Percentiles rank a stretch among this genome's conserved stretches.
Evolutionary conservation across 1,140 invertebrate genomes (phyloP).

Genomic region (Frieseomelitta varia): DNA sequence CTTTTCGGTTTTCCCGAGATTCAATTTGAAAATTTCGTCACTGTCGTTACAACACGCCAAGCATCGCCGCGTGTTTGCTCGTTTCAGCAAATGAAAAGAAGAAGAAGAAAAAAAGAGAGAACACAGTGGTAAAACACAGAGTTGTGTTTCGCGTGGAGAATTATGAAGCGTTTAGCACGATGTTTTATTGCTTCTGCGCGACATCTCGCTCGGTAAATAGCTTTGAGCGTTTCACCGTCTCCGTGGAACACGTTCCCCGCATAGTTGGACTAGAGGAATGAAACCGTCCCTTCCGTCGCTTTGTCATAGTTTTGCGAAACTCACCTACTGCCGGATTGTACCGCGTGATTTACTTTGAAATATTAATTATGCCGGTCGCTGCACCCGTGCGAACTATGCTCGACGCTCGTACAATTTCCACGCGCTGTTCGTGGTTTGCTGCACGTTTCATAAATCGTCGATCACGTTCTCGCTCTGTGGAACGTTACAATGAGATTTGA

Average conservation of each 20-base stretch:
- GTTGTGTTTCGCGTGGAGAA: background rate
- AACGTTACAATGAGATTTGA: background rate
- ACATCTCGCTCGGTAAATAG: conserved; percentile 31
- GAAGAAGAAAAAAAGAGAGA: background rate
- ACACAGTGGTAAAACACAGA: background rate
- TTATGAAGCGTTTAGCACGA: background rate
- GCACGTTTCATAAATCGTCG: background rate
- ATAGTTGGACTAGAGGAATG: conserved; percentile 31
- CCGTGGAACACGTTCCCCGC: conserved; percentile 27
- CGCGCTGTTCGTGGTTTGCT: background rate
- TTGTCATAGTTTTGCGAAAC: conserved; percentile 32
- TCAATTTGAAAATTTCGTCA: too few species aligned
- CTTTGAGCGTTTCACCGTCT: conserved; percentile 26
- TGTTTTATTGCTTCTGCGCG: conserved; percentile 20
- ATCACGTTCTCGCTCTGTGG: background rate
- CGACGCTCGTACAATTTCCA: background rate
- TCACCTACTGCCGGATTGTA: background rate
- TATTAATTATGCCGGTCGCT: background rate
- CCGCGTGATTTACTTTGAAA: background rate
- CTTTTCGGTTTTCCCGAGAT: too few species aligned
- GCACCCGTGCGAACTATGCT: background rate
- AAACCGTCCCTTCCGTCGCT: background rate
- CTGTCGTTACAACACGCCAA: background rate
- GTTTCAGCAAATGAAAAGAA: background rate
- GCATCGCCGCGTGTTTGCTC: too few species aligned